Conservation (phyloP, 2,888 invertebrate genomes). For the Carpatolechia fugitivella region DNA sequence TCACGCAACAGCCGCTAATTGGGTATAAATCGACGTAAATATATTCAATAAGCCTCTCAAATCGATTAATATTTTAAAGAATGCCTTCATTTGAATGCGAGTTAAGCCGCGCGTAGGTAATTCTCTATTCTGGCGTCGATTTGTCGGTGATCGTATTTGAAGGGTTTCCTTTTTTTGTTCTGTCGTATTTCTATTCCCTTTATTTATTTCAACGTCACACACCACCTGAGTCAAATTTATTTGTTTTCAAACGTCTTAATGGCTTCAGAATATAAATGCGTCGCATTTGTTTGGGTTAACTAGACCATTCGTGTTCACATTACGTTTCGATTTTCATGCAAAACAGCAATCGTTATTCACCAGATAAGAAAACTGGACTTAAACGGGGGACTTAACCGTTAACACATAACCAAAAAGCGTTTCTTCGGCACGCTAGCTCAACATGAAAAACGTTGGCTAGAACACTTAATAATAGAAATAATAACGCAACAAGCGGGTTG, state of each 20-base stretch:
- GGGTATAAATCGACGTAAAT: conserved; percentile 74
- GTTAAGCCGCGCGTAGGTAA: conserved; percentile 63
- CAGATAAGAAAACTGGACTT: conserved; percentile 43
- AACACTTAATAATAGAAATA: conserved; percentile 76
- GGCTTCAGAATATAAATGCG: conserved; percentile 38
- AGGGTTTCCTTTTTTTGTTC: conserved; percentile 43
- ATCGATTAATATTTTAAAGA: conserved; percentile 70
- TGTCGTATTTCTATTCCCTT: conserved; percentile 23
- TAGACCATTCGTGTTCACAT: conserved; percentile 39
- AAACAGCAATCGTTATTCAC: conserved; percentile 48
- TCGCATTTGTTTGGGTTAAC: conserved; percentile 43
- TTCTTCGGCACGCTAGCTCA: conserved; percentile 48
- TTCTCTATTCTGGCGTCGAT: conserved; percentile 41
- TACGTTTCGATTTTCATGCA: conserved; percentile 43
- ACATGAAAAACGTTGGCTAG: conserved; percentile 65
- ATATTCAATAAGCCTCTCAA: conserved; percentile 73
- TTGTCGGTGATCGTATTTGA: conserved; percentile 50
- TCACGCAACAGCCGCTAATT: conserved; percentile 75
- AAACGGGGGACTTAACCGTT: conserved; percentile 46
- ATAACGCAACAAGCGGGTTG: conserved; percentile 70
- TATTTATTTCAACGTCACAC: conserved; percentile 13
- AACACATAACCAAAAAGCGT: conserved; percentile 49
- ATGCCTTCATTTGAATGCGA: conserved; percentile 69
- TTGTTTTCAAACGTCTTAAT: conserved; percentile 43
- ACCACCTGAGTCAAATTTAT: conserved; percentile 34